Evolutionary conservation across 2,113 vertebrate species (phyloP).

Genomic region (Lepus americanus): DNA sequence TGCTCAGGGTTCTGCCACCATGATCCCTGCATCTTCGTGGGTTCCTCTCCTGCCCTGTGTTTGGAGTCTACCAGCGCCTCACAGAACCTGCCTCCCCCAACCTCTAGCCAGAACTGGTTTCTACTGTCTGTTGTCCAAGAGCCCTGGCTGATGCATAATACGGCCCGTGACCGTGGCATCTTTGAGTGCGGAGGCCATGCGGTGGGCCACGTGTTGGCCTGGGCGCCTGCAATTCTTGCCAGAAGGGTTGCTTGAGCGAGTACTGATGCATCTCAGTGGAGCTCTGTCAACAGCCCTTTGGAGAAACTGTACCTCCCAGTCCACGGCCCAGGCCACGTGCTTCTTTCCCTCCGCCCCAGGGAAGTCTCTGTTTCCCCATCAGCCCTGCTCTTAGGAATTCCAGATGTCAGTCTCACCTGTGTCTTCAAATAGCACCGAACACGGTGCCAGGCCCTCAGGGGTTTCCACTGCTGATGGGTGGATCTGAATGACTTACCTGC

Average conservation of each 20-base stretch:
- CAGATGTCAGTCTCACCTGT: neutral
- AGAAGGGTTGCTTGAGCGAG: slow-evolving; percentile 31
- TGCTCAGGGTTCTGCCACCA: neutral
- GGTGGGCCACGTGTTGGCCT: slow-evolving; percentile 9
- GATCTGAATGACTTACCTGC: neutral
- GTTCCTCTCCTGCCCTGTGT: neutral
- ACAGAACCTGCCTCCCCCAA: neutral
- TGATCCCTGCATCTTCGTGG: too few relatives aligned
- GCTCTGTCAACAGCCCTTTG: slow-evolving; percentile 46
- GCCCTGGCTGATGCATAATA: neutral
- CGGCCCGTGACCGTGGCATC: neutral
- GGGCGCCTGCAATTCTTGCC: slow-evolving; percentile 28
- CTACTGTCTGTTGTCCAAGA: neutral
- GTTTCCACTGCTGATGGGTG: neutral
- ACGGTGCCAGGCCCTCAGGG: rapidly evolving
- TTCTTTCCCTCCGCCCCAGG: neutral
- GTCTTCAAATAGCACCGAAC: neutral
- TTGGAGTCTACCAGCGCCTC: neutral
- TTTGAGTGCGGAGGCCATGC: neutral
- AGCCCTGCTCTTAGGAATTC: neutral
- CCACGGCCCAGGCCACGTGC: rapidly evolving
- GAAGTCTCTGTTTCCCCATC: neutral
- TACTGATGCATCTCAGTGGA: slow-evolving; percentile 41
- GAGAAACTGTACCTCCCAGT: neutral
- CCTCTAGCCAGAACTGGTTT: neutral